Conservation (phyloP, 2,888 invertebrate genomes). For the Epirrhoe alternata region DNA sequence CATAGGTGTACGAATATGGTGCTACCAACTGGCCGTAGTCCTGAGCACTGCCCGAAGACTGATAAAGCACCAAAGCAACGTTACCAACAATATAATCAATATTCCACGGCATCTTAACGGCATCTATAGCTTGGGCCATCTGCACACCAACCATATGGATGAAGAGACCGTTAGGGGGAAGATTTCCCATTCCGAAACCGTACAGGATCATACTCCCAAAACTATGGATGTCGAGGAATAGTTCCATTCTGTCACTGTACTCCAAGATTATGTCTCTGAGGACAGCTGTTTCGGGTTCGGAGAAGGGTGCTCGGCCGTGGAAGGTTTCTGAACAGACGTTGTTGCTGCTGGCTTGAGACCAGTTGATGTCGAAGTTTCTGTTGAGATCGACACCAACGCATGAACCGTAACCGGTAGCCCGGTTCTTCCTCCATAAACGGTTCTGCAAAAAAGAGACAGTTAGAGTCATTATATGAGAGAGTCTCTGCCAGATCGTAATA, state of each 20-base stretch:
- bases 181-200: conserved; percentile 80
- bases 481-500: too few species aligned
- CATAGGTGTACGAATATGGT: conserved; percentile 86
- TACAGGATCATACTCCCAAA: conserved; percentile 89
- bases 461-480: too few species aligned
- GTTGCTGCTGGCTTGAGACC: conserved; percentile 86
- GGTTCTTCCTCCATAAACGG: conserved; percentile 89
- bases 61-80: conserved; percentile 76
- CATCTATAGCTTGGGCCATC: conserved; percentile 75
- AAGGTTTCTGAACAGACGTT: conserved; percentile 86
- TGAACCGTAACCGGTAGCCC: conserved; percentile 71
- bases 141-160: conserved; percentile 73
- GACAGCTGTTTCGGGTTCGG: conserved; percentile 86
- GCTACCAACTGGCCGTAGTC: conserved; percentile 85
- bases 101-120: conserved; percentile 70
- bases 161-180: conserved; percentile 71
- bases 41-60: conserved; percentile 86
- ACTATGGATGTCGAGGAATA: conserved; percentile 91
- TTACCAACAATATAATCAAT: conserved; percentile 81
- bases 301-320: conserved; percentile 86
- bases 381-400: conserved; percentile 91
- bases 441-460: conserved; percentile 66
- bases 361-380: conserved; percentile 89
- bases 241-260: conserved; percentile 78
- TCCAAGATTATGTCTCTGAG: conserved; percentile 78